phyloP scores from a whole-genome alignment of 2,888 invertebrate genomes.

The Brassicogethes aeneus region DNA sequence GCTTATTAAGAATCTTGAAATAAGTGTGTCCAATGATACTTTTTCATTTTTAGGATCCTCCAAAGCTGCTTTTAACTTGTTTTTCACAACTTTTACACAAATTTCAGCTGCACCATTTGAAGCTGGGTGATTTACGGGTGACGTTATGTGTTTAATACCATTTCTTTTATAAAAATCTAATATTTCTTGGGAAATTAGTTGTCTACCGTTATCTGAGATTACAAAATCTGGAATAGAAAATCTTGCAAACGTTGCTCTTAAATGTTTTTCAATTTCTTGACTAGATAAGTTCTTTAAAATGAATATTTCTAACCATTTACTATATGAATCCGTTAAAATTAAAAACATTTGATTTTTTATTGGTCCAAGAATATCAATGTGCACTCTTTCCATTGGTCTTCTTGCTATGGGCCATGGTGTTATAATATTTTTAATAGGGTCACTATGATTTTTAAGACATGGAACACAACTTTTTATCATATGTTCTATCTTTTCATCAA shows the following conservation, averaged over 20 bases:
- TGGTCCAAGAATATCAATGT: conserved; percentile 2
- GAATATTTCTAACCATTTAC: conserved; percentile 2
- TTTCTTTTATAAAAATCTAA: conserved; percentile 1
- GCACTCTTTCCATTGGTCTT: background rate
- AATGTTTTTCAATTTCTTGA: background rate
- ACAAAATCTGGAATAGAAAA: too few species aligned
- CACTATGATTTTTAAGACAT: background rate
- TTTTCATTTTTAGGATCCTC: background rate
- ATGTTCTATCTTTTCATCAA: background rate
- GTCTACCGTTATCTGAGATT: conserved; percentile 3
- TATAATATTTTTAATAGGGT: background rate
- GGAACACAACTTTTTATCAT: conserved; percentile 1
- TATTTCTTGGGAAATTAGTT: background rate
- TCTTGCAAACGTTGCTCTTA: background rate
- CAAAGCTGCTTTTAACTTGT: conserved; percentile 2
- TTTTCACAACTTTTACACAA: conserved; percentile 5
- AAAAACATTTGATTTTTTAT: conserved; percentile 1
- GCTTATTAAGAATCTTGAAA: conserved; percentile 4
- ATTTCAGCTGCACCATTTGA: conserved; percentile 6
- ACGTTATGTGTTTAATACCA: conserved; percentile 3
- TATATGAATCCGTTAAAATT: background rate
- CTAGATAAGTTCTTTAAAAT: background rate
- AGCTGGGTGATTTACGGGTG: conserved; percentile 5
- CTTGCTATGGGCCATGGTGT: background rate
- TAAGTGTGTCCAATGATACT: conserved; percentile 1